Conservation (phyloP, 2,113 vertebrate species). For the Pluvialis apricaria region DNA sequence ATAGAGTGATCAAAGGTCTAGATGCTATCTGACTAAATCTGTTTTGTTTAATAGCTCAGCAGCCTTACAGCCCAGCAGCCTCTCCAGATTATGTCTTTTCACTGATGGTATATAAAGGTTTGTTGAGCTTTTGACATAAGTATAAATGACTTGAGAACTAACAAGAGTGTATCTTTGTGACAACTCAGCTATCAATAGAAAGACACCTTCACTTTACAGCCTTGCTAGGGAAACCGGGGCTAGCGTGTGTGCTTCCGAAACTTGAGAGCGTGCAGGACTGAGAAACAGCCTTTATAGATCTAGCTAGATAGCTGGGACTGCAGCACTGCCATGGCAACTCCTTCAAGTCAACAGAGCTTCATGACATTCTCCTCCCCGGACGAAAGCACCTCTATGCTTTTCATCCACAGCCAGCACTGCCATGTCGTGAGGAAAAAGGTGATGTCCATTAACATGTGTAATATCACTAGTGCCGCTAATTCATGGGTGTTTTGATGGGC, state of each 20-base stretch:
- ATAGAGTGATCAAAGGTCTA: background rate
- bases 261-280: background rate
- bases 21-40: background rate
- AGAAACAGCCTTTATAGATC: background rate
- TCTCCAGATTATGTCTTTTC: background rate
- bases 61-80: background rate
- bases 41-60: background rate
- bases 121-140: background rate
- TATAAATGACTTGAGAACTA: background rate
- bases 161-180: background rate
- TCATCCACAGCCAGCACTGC: background rate
- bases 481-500: background rate
- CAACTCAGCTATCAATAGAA: background rate
- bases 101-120: background rate
- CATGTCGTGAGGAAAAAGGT: background rate
- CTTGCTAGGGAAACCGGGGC: background rate
- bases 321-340: background rate
- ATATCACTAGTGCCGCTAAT: background rate
- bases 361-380: background rate
- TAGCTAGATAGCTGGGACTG: background rate
- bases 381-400: background rate
- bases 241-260: background rate
- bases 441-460: background rate
- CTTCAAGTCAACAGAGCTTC: background rate
- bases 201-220: background rate